phyloP scores from a whole-genome alignment of 2,888 invertebrate genomes.

The Noctua janthina region DNA sequence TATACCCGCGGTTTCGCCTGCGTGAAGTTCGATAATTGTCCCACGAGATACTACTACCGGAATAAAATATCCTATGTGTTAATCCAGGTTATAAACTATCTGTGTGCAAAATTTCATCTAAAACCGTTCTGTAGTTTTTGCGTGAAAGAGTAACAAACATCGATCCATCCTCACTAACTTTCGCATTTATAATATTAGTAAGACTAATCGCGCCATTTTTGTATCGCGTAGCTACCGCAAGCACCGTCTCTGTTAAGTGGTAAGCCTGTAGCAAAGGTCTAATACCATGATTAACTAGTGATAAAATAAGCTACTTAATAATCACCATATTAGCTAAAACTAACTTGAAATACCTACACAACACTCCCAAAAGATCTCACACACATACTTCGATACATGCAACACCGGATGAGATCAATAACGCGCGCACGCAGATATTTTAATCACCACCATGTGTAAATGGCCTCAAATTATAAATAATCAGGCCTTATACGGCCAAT shows the following conservation, averaged over 20 bases:
- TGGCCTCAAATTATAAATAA: slow-evolving; percentile 65
- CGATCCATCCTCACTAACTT: no score
- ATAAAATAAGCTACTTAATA: background rate
- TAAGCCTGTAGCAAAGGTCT: no score
- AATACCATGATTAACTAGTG: background rate
- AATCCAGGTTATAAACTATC: no score
- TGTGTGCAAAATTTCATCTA: no score
- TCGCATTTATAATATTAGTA: no score
- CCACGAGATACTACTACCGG: no score
- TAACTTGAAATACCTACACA: background rate
- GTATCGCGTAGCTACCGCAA: background rate
- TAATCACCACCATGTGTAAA: slow-evolving; percentile 48
- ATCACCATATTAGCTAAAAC: background rate
- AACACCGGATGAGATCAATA: slow-evolving; percentile 66
- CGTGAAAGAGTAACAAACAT: no score
- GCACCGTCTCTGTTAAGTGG: background rate
- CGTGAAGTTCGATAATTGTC: no score
- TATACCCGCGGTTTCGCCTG: no score
- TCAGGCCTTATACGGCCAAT: slow-evolving; percentile 61
- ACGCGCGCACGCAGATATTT: slow-evolving; percentile 37
- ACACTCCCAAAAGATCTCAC: slow-evolving; percentile 28
- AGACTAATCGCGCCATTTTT: background rate
- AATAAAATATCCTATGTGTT: no score
- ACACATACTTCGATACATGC: slow-evolving; percentile 8
- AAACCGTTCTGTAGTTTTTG: no score